phyloP scores from a whole-genome alignment of 1,140 invertebrate species.

The Prorops nasuta region DNA sequence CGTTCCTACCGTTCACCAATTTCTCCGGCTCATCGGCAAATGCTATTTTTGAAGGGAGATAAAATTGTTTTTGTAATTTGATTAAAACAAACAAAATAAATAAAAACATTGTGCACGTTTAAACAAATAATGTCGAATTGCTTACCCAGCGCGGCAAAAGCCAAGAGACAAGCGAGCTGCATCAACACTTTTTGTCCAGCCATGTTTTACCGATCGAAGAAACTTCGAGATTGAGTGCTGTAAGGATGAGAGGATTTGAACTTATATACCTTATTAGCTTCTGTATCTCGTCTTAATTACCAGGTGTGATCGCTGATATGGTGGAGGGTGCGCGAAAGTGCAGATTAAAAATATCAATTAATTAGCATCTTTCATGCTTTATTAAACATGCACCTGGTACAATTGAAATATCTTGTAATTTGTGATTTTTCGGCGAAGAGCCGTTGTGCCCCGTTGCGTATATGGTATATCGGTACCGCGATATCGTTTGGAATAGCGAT shows the following conservation, averaged over 20 bases:
- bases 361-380: not conserved
- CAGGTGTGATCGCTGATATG: not conserved
- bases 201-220: not conserved
- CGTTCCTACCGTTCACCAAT: conserved; percentile 1
- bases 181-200: not conserved
- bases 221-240: not conserved
- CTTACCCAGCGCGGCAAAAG: not conserved
- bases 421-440: too few relatives aligned
- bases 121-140: not conserved
- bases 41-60: not conserved
- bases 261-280: conserved; percentile 10
- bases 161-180: not conserved
- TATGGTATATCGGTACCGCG: too few relatives aligned
- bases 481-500: too few relatives aligned
- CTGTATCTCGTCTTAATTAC: conserved; percentile 8
- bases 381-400: not conserved
- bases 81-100: not conserved
- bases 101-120: not conserved
- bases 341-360: not conserved
- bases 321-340: not conserved
- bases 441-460: too few relatives aligned
- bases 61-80: not conserved
- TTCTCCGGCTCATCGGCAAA: not conserved
- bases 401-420: conserved; percentile 1
- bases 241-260: not conserved